These are phyloP conservation scores for Acrossocheilus fasciatus DNA, from an alignment of 2,797 vertebrate genomes.

Conservation along the genomic window DNA sequence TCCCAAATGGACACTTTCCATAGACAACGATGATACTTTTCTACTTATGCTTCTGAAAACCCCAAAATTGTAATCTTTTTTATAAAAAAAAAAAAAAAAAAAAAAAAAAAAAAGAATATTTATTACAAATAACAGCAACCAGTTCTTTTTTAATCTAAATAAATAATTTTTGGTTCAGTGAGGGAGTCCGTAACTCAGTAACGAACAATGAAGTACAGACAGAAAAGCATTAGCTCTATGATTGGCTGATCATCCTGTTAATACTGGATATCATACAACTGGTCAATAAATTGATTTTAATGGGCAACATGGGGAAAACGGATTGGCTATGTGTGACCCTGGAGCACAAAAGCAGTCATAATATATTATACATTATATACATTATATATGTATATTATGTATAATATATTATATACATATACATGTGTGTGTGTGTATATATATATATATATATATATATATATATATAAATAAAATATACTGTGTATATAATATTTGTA, in stretches of 20 bases:
- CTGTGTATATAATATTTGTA: no score
- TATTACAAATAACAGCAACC: neutral
- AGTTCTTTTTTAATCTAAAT: neutral
- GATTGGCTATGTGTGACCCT: neutral
- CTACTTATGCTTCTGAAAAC: neutral
- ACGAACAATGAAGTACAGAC: neutral
- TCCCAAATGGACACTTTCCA: neutral
- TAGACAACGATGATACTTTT: neutral
- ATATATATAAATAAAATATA: no score
- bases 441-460: no score
- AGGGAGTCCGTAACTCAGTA: neutral
- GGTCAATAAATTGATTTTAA: neutral
- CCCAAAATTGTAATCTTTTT: neutral
- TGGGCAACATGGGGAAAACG: neutral
- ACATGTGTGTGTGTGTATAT: no score
- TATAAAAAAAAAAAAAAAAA: no score
- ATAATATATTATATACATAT: no score
- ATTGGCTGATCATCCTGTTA: neutral
- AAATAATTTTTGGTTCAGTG: neutral
- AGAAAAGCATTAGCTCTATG: neutral
- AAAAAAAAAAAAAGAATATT: neutral
- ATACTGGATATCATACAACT: neutral
- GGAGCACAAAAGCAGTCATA: no score
- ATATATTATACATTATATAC: no score
- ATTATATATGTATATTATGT: no score